Conservation (phyloP, 2,113 vertebrate species). For the Solea senegalensis region DNA sequence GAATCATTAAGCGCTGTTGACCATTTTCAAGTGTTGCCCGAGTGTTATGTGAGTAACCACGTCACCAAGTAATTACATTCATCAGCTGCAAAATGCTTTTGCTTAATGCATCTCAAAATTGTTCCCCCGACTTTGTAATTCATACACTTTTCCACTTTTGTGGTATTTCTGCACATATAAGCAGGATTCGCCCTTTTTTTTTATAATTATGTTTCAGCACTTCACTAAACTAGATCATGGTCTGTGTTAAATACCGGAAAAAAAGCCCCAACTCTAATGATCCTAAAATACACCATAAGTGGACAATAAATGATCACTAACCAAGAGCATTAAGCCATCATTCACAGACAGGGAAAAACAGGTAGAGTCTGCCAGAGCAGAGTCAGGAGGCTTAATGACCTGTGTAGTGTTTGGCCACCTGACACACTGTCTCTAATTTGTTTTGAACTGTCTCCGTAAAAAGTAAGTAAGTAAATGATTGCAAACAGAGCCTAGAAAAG, state of each 20-base stretch:
- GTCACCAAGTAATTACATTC: too few relatives aligned
- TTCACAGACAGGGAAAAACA: not conserved
- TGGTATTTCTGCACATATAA: too few relatives aligned
- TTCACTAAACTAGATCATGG: not conserved
- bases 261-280: not conserved
- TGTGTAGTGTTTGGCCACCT: not conserved
- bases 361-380: not conserved
- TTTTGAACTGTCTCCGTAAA: constrained; percentile 1
- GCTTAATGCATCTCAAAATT: too few relatives aligned
- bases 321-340: not conserved
- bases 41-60: too few relatives aligned
- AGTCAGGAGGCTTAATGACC: constrained; percentile 3
- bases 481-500: constrained; percentile 23
- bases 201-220: not conserved
- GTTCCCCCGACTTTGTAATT: too few relatives aligned
- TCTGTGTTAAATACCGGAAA: not conserved
- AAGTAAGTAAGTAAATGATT: constrained; percentile 2
- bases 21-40: too few relatives aligned
- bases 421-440: not conserved
- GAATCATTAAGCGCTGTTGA: too few relatives aligned
- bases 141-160: too few relatives aligned
- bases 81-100: too few relatives aligned
- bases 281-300: not conserved
- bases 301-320: not conserved
- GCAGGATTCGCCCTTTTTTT: too few relatives aligned